Conservation (phyloP, 2,113 vertebrate species). For the Oriolus oriolus region DNA sequence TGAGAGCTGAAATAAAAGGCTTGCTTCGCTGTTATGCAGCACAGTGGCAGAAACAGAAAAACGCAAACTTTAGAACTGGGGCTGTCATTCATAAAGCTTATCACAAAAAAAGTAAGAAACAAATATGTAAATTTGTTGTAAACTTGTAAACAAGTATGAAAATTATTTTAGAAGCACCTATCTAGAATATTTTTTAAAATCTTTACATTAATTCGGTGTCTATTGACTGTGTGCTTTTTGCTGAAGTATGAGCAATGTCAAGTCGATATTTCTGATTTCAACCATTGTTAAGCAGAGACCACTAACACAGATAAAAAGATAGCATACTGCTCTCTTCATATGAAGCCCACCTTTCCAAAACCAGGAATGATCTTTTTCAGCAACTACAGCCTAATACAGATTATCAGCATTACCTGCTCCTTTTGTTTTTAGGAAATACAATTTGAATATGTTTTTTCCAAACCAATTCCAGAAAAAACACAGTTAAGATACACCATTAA, state of each 20-base stretch:
- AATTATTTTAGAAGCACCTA: neutral
- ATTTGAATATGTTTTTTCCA: neutral
- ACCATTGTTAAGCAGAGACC: neutral
- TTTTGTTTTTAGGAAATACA: neutral
- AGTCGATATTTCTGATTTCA: neutral
- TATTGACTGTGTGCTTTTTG: neutral
- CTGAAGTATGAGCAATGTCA: neutral
- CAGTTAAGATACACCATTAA: neutral
- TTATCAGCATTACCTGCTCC: neutral
- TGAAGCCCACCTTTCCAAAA: neutral
- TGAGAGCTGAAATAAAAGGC: neutral
- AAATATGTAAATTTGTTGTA: too few relatives aligned
- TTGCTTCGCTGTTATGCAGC: neutral
- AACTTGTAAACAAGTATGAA: too few relatives aligned
- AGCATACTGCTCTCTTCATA: neutral
- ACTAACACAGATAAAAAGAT: neutral
- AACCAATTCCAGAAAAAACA: neutral
- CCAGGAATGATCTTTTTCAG: neutral
- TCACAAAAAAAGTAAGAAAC: neutral
- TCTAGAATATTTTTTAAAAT: neutral
- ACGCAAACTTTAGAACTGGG: rapidly evolving
- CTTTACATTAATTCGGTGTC: neutral
- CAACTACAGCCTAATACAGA: neutral
- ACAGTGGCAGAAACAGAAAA: neutral
- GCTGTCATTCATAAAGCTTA: neutral